Conservation (phyloP, 2,888 invertebrate species). For the Cerastis rubricosa region DNA sequence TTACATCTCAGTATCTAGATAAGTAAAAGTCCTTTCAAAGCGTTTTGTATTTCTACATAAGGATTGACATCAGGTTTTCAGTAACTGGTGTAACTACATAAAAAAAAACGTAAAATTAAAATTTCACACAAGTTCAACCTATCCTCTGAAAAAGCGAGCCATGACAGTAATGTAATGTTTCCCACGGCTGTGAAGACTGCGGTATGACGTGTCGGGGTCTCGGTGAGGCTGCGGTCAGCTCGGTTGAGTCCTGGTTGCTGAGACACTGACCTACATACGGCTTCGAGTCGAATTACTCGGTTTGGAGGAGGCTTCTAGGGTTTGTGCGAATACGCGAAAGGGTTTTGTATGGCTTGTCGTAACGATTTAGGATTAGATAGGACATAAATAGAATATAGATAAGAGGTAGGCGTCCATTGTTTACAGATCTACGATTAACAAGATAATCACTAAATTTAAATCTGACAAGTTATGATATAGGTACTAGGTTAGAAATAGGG, state of each 20-base stretch:
- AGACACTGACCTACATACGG: constrained; percentile 69
- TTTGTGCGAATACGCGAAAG: not conserved
- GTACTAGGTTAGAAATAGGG: too few relatives aligned
- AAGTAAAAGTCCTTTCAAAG: too few relatives aligned
- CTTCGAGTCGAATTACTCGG: constrained; percentile 23
- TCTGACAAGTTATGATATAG: too few relatives aligned
- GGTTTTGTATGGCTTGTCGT: too few relatives aligned
- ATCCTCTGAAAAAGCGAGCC: constrained; percentile 34
- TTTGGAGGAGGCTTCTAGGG: not conserved
- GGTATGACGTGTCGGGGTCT: constrained; percentile 39
- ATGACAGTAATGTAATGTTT: constrained; percentile 47
- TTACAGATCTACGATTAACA: too few relatives aligned
- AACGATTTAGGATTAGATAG: not conserved
- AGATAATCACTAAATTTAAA: too few relatives aligned
- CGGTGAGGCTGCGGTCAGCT: constrained; percentile 57
- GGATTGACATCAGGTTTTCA: not conserved
- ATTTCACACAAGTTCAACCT: not conserved
- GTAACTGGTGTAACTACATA: not conserved
- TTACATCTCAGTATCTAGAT: too few relatives aligned
- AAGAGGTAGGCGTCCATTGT: too few relatives aligned
- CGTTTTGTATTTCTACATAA: too few relatives aligned
- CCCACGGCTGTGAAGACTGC: constrained; percentile 55
- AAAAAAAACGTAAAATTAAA: too few relatives aligned
- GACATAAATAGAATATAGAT: too few relatives aligned
- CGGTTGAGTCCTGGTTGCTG: constrained; percentile 52